Base-by-base conservation (phyloP, 2,797 vertebrate genomes). In the Pseudotriccus pelzelni region DNA sequence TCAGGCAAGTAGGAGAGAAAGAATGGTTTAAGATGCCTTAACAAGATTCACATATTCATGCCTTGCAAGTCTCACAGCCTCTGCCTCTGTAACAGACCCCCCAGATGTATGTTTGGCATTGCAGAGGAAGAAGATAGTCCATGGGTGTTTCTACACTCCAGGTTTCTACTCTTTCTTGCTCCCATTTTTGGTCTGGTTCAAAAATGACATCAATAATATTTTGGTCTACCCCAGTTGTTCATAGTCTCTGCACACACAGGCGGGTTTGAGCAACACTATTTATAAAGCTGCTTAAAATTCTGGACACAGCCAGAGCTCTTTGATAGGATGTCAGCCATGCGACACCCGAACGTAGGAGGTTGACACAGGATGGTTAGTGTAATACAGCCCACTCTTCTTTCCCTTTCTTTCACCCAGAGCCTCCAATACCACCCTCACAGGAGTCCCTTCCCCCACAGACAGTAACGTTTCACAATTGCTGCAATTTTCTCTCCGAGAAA, bases 241-340 rank as follows among this genome's bases (percentile, higher is more conserved):
- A 75, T 70, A 94, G 95, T 66, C 94, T 62, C 84, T 50, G 87
- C 82, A 87, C 94, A 95, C 91, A 78, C 52, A 85, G 56, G 79
- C 82, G 21, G 21, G 60, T 86, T 75, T 60, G 36, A 97, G 66
- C 84, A 85, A 68, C 66, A 56, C 84, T 97, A 92, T 96, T 97
- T 96, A 97, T 94, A 94, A 96, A 94, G 84, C 94, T 94, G 86
- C 64, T 97, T 96, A 96, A 92, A 89, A 97, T 97, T 95, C 96
- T 84, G 96, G 95, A 67, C 94, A 93, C 93, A 92, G 90, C 9
- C 90, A 0, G 75, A 89, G 94, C 94, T 93, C 90, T 92, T 87
- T 90, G 94, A 91, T 82, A 69, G 84, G 96, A 95, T 94, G 93
- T 89, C 94, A 95, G 90, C 92, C 92, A 84, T 66, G 90, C 83